Evolutionary conservation across 2,797 vertebrate species (phyloP), one percentile per base, ranked within the genome.

Genomic region (Eulemur rubriventer): DNA sequence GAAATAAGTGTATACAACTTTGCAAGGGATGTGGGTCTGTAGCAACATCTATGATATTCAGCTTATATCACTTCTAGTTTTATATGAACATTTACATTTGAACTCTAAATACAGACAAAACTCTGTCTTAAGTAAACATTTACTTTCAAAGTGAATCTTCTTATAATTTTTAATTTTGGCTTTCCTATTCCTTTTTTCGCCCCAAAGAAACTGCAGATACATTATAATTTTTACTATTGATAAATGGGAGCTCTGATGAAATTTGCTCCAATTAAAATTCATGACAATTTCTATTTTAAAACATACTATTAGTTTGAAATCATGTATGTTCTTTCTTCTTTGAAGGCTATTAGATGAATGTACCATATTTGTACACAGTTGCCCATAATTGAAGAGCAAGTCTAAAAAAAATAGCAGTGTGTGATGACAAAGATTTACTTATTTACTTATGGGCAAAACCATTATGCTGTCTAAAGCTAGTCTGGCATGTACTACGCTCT

Each of bases 381-480:
- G 26, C 33, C 46, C 33, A 6, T n/a, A 97, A 80, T 3, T 94
- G 61, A 81, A 97, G 72, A 82, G 52, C 30, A 92, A 89, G 33
- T 83, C 63, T 78, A 89, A 95, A 94, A 94, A 89, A 75, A 76
- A 63, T 46, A 94, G 16, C 35, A 76, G 13, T n/a, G 5, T 75
- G 89, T 57, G 43, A 82, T 91, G 72, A 97, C 72, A 96, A 83
- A 97, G 93, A 88, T 91, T 91, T 93, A 92, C 69, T 70, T 96
- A 95, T 95, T 97, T 98, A 96, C 90, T 98, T 38, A 46, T 1
- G 22, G 48, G 33, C 43, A 95, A 91, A 95, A 93, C 10, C 57
- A 91, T 69, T 87, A 81, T 80, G 57, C 59, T 96, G 30, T 88
- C 89, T 95, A 55, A 75, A 96, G 81, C 55, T 75, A 57, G n/a